Percentiles rank a stretch among this genome's conserved stretches.
Evolutionary conservation across 2,888 invertebrate genomes (phyloP).

Genomic region (Phengaris arion): DNA sequence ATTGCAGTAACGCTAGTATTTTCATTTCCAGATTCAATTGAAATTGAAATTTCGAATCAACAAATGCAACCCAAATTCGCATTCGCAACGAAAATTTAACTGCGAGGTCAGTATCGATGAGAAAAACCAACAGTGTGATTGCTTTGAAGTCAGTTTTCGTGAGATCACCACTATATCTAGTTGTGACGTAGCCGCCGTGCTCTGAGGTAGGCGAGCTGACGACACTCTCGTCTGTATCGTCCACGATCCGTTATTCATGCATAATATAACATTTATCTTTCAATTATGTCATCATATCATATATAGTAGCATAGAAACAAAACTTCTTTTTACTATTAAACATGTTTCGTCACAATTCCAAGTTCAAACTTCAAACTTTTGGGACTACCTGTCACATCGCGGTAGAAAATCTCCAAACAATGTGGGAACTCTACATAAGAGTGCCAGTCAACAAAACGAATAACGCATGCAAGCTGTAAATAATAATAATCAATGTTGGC

Average conservation of each 20-base stretch:
- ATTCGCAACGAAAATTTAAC: neutral
- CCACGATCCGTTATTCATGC: conserved; percentile 18
- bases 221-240: neutral
- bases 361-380: no score
- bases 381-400: neutral
- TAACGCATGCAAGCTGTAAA: neutral
- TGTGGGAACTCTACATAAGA: neutral
- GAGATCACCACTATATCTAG: conserved; percentile 75
- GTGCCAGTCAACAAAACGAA: neutral
- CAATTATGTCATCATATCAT: neutral
- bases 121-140: conserved; percentile 11
- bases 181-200: conserved; percentile 57
- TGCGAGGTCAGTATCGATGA: neutral
- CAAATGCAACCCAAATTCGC: neutral
- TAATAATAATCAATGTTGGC: neutral
- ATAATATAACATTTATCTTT: neutral
- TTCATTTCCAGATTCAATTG: neutral
- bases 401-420: neutral
- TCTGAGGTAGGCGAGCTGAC: conserved; percentile 39
- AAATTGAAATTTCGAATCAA: neutral
- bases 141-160: conserved; percentile 45
- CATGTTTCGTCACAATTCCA: no score
- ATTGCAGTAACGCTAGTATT: no score
- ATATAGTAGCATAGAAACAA: neutral
- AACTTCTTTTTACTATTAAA: neutral